Percentiles rank a stretch among this genome's conserved stretches.
These are phyloP conservation scores for Tupaia tana DNA, from an alignment of 2,113 vertebrate genomes.

Conservation along the genomic window DNA sequence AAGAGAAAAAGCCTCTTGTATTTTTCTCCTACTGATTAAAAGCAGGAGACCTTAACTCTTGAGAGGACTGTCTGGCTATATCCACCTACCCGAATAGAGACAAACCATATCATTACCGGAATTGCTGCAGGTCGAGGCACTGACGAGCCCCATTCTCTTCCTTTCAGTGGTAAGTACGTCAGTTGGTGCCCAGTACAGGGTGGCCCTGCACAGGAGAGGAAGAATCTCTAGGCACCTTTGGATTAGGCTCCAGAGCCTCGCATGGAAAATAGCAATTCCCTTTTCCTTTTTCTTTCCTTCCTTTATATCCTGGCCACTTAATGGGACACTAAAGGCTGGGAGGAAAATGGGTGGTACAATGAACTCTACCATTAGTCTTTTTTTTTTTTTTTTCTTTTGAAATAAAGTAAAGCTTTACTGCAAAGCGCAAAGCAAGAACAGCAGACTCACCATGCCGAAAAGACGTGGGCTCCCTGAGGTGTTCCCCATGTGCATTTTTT, in stretches of 20 bases:
- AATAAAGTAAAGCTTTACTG: no score
- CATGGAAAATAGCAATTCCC: neutral
- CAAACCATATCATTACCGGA: neutral
- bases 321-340: neutral
- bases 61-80: neutral
- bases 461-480: no score
- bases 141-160: neutral
- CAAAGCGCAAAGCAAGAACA: no score
- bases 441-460: no score
- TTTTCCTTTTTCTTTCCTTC: neutral
- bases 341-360: neutral
- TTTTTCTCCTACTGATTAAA: neutral
- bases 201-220: neutral
- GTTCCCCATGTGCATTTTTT: no score
- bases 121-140: neutral
- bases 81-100: neutral
- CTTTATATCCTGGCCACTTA: neutral
- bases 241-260: neutral
- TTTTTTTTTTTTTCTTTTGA: no score
- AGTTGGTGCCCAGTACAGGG: neutral
- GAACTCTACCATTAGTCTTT: neutral
- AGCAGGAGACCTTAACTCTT: neutral
- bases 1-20: neutral
- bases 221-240: neutral
- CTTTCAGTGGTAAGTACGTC: neutral